phyloP scores from a whole-genome alignment of 2,888 invertebrate species.

The Tinea trinotella region DNA sequence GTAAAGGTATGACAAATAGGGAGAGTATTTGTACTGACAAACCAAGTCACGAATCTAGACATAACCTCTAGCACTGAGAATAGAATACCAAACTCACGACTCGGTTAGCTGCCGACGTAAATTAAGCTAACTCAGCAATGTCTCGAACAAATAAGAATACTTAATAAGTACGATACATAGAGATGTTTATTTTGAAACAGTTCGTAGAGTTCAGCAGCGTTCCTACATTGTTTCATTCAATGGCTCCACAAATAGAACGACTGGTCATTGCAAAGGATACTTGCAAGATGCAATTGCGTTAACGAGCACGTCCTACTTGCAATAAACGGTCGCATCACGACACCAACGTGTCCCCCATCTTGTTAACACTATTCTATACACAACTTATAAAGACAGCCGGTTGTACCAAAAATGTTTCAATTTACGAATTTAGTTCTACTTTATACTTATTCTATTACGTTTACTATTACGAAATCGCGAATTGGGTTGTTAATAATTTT shows the following conservation, averaged over 20 bases:
- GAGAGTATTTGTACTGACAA: slow-evolving; percentile 2
- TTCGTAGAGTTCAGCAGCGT: neutral
- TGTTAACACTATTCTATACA: too few relatives aligned
- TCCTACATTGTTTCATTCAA: neutral
- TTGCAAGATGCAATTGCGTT: slow-evolving; percentile 51
- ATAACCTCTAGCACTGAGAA: neutral
- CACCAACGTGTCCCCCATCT: slow-evolving; percentile 16
- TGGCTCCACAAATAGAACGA: neutral
- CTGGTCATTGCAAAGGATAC: slow-evolving; percentile 25
- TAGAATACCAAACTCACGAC: neutral
- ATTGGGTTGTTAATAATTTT: too few relatives aligned
- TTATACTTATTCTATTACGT: too few relatives aligned
- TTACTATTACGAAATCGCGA: too few relatives aligned
- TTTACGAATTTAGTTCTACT: too few relatives aligned
- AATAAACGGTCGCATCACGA: slow-evolving; percentile 47
- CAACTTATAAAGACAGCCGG: too few relatives aligned
- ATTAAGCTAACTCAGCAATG: neutral
- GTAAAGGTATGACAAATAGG: neutral
- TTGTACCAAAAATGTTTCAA: too few relatives aligned
- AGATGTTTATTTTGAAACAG: neutral
- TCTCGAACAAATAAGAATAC: too few relatives aligned
- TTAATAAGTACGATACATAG: too few relatives aligned
- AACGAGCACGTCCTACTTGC: slow-evolving; percentile 64
- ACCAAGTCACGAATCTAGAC: neutral
- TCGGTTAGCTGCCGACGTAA: neutral